These are phyloP conservation scores for Salvelinus fontinalis DNA, from an alignment of 2,113 vertebrate genomes.

Conservation along the genomic window DNA sequence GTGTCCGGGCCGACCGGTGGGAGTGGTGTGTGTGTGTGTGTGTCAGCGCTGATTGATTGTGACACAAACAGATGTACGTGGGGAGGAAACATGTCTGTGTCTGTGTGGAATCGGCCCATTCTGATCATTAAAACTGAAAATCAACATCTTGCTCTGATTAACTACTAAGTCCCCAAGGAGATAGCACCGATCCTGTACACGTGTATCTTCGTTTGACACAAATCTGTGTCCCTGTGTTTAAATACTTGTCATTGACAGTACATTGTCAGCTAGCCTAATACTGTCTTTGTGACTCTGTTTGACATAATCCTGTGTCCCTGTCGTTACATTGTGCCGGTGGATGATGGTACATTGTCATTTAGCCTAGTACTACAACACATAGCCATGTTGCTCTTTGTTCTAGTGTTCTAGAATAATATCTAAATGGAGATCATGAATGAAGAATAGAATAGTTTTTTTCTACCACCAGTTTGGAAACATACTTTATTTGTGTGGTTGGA, in stretches of 20 bases:
- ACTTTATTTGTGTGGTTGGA: constrained; percentile 7
- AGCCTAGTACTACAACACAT: not conserved
- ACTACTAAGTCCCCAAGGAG: constrained; percentile 40
- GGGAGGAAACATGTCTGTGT: constrained; percentile 54
- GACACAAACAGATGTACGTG: constrained; percentile 71
- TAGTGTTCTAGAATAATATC: not conserved
- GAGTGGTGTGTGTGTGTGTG: constrained; percentile 27
- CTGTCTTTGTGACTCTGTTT: constrained; percentile 4
- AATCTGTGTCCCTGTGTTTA: constrained; percentile 40
- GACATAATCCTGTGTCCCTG: constrained; percentile 10
- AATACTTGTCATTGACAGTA: constrained; percentile 6
- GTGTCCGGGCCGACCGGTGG: constrained; percentile 17
- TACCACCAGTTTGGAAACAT: constrained; percentile 13
- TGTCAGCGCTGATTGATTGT: constrained; percentile 64
- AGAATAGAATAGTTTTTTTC: constrained; percentile 25
- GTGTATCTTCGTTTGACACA: constrained; percentile 49
- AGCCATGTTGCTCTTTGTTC: not conserved
- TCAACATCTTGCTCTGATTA: constrained; percentile 67
- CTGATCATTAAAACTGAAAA: constrained; percentile 67
- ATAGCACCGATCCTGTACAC: constrained; percentile 25
- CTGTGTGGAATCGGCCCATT: constrained; percentile 45
- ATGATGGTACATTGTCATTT: not conserved
- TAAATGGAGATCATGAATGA: constrained; percentile 25
- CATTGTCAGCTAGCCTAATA: not conserved
- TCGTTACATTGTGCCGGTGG: not conserved